Evolutionary conservation across 2,888 invertebrate genomes (phyloP).

Genomic region (Druceiella hillmani): DNA sequence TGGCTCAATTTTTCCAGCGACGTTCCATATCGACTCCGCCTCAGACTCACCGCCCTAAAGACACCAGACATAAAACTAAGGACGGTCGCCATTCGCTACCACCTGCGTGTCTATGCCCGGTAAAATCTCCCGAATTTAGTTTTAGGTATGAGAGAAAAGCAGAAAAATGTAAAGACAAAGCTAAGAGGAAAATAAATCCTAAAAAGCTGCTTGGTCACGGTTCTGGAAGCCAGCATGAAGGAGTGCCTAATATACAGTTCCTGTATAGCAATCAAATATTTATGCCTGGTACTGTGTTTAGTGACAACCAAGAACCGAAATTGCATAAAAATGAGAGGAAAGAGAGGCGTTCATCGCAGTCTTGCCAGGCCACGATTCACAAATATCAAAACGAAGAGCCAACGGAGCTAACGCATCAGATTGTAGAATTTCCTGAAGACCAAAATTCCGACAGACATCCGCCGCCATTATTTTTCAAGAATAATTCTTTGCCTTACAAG

Average conservation of each 20-base stretch:
- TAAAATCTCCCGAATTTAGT: conserved; percentile 35
- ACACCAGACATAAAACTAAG: conserved; percentile 32
- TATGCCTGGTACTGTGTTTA: conserved; percentile 40
- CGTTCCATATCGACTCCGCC: conserved; percentile 35
- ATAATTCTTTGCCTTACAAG: conserved; percentile 37
- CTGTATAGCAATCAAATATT: conserved; percentile 49
- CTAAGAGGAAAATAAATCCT: conserved; percentile 36
- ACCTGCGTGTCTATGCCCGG: conserved; percentile 38
- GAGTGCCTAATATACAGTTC: conserved; percentile 44
- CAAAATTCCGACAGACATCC: conserved; percentile 29
- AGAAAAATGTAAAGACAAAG: conserved; percentile 40
- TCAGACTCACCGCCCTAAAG: conserved; percentile 30
- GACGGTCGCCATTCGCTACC: conserved; percentile 42
- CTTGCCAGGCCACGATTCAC: conserved; percentile 25
- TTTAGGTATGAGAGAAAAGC: conserved; percentile 38
- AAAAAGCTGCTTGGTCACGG: conserved; percentile 30
- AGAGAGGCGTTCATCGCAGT: conserved; percentile 10
- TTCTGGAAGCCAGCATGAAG: conserved; percentile 31
- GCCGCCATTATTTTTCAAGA: conserved; percentile 37
- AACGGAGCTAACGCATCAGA: conserved; percentile 26
- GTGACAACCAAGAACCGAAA: conserved; percentile 33
- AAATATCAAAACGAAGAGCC: conserved; percentile 32
- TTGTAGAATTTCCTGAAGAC: conserved; percentile 37
- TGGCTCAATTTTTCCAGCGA: conserved; percentile 47
- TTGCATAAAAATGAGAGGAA: conserved; percentile 28